A percentile compares a stretch with the other conserved stretches of the same genome.
Evolutionary conservation across 2,888 invertebrate genomes (phyloP).

Genomic region (Caenorhabditis sinica): DNA sequence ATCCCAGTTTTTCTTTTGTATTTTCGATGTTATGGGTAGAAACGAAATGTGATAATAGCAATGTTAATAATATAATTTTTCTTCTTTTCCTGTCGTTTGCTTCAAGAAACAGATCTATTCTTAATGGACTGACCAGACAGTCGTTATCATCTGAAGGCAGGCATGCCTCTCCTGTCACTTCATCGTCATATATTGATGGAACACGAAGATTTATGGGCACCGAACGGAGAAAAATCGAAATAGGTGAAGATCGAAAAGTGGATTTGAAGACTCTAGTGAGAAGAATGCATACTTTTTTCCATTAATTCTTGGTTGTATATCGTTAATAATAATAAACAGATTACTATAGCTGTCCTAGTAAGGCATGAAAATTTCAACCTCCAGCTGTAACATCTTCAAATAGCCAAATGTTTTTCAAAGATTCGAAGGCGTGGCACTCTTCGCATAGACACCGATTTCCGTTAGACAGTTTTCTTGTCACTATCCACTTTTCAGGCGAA

Average conservation of each 20-base stretch:
- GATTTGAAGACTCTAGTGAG: background rate
- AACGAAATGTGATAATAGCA: conserved; percentile 6
- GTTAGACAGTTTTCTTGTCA: conserved; percentile 17
- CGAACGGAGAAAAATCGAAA: background rate
- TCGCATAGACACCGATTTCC: background rate
- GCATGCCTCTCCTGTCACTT: conserved; percentile 19
- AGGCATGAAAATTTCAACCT: background rate
- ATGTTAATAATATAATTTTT: conserved; percentile 20
- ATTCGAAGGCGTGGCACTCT: conserved; percentile 8
- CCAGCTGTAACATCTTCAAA: background rate
- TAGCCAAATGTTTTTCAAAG: background rate
- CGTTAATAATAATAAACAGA: no score
- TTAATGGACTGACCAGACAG: conserved; percentile 9
- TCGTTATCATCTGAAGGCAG: background rate
- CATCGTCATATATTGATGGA: conserved; percentile 11
- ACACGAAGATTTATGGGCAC: conserved; percentile 25
- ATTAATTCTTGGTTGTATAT: background rate
- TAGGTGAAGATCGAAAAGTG: conserved; percentile 14
- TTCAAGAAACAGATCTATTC: background rate
- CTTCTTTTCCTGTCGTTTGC: background rate
- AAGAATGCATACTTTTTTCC: background rate
- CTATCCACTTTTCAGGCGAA: background rate
- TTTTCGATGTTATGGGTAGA: conserved; percentile 27
- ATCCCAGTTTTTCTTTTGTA: background rate
- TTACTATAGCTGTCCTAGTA: no score